phyloP scores from a whole-genome alignment of 2,888 invertebrate genomes.

The Leptinotarsa tumamoca region DNA sequence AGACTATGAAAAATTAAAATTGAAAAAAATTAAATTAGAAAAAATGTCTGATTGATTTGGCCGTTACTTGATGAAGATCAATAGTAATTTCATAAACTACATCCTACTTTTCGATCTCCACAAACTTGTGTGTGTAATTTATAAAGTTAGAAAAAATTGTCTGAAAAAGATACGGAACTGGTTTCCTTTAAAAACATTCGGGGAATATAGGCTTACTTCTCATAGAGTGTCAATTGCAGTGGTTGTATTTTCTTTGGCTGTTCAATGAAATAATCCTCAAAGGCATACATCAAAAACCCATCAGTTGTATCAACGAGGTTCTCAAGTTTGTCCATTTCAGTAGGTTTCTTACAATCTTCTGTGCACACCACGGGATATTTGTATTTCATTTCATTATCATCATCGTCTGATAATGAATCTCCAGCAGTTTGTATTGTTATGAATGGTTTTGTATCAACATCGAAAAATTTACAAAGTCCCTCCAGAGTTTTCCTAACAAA shows the following conservation, averaged over 20 bases:
- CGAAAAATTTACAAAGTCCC: constrained; percentile 54
- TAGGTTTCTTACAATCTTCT: constrained; percentile 53
- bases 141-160: no score
- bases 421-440: constrained; percentile 10
- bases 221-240: constrained; percentile 47
- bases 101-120: no score
- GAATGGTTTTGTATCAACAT: constrained; percentile 25
- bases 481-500: constrained; percentile 56
- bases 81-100: no score
- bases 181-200: not conserved
- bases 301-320: constrained; percentile 60
- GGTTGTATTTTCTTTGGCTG: constrained; percentile 37
- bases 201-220: constrained; percentile 48
- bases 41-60: no score
- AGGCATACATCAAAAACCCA: constrained; percentile 67
- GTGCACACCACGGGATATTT: constrained; percentile 54
- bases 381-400: constrained; percentile 33
- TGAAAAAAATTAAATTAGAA: no score
- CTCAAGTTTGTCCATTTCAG: constrained; percentile 60
- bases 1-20: no score
- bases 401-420: constrained; percentile 27
- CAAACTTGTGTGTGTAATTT: no score
- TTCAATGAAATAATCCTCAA: constrained; percentile 62
- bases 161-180: no score
- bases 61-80: no score